Conservation (phyloP, 2,888 invertebrate species). For the Saturnia pavonia region DNA sequence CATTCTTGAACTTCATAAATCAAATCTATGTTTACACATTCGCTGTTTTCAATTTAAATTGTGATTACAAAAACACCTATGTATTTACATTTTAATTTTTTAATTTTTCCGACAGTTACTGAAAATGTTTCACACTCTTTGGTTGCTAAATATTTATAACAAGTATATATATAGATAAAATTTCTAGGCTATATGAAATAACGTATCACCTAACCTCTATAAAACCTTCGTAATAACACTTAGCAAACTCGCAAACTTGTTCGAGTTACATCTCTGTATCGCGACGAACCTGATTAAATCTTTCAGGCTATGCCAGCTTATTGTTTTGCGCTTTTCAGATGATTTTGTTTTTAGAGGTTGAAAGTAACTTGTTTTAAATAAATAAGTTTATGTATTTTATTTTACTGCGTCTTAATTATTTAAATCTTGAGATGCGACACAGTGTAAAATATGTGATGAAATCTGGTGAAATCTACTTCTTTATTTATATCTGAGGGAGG, state of each 20-base stretch:
- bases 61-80: neutral
- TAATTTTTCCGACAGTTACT: no score
- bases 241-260: neutral
- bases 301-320: neutral
- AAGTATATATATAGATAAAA: neutral
- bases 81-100: no score
- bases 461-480: no score
- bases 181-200: conserved; percentile 1
- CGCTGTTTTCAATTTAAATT: neutral
- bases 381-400: neutral
- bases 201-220: conserved; percentile 18
- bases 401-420: no score
- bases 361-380: neutral
- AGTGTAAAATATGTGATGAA: no score
- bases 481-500: no score
- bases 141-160: neutral
- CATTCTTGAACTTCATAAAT: neutral
- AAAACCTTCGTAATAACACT: conserved; percentile 11
- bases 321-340: neutral
- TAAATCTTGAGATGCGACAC: no score
- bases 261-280: neutral
- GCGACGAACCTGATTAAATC: neutral
- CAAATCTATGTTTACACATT: neutral
- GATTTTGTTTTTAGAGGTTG: neutral
- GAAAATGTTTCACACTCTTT: neutral